These are phyloP conservation scores for Drosophila nigritarsus DNA, from an alignment of 2,888 invertebrate genomes.

Conservation along the genomic window DNA sequence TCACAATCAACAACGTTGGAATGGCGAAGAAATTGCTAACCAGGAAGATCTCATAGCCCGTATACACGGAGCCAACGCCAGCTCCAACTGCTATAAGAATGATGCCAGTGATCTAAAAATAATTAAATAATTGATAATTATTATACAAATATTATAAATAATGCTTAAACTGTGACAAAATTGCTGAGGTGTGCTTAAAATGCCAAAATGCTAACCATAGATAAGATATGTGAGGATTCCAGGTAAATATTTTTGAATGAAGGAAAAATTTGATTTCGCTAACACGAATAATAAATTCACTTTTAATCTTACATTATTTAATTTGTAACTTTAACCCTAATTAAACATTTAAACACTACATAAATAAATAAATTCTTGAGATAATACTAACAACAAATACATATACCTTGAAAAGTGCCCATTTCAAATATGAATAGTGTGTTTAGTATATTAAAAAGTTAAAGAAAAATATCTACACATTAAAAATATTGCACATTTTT, in stretches of 20 bases:
- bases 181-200: not conserved
- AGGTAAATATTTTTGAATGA: not conserved
- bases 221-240: not conserved
- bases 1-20: constrained; percentile 89
- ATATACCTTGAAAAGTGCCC: not conserved
- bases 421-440: not conserved
- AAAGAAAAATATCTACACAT: not conserved
- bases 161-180: not conserved
- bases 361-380: not conserved
- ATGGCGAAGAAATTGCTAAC: constrained; percentile 90
- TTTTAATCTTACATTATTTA: not conserved
- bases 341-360: too few relatives aligned
- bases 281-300: not conserved
- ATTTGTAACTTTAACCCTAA: not conserved
- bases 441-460: not conserved
- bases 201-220: not conserved
- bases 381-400: not conserved
- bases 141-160: not conserved
- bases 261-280: not conserved
- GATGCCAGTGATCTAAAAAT: constrained; percentile 91
- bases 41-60: constrained; percentile 89
- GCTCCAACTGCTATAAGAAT: constrained; percentile 91
- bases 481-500: not conserved
- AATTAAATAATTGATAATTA: not conserved
- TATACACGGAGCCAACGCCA: constrained; percentile 88